phyloP scores from a whole-genome alignment of 2,888 invertebrate genomes.

The Drosophila fulvimacula region DNA sequence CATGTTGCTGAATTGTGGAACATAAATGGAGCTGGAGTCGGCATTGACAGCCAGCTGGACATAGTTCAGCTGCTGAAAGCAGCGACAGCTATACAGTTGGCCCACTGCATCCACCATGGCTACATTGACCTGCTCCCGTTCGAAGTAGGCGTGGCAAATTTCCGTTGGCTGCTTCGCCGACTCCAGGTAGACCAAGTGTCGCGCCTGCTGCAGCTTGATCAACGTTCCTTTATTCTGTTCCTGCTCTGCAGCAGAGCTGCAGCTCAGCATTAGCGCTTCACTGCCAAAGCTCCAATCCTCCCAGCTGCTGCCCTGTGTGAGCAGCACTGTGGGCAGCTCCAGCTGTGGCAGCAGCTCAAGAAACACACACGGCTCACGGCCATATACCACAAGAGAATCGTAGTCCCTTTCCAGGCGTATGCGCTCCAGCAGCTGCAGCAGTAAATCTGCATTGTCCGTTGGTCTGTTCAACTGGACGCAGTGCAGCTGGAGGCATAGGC shows the following conservation, averaged over 20 bases:
- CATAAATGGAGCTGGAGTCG: conserved; percentile 32
- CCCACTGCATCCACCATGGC: conserved; percentile 31
- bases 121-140: conserved; percentile 54
- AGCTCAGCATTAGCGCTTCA: conserved; percentile 39
- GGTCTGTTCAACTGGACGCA: too few relatives aligned
- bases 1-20: conserved; percentile 61
- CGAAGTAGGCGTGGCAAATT: conserved; percentile 38
- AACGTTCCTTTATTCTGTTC: conserved; percentile 29
- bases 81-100: conserved; percentile 45
- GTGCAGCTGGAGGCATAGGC: background rate
- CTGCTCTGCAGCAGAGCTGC: conserved; percentile 32
- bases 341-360: conserved; percentile 31
- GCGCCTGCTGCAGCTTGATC: conserved; percentile 39
- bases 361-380: conserved; percentile 43
- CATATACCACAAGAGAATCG: conserved; percentile 46
- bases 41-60: conserved; percentile 2
- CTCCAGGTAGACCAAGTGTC: conserved; percentile 43
- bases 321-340: conserved; percentile 35
- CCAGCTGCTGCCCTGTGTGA: conserved; percentile 22
- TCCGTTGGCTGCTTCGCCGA: background rate
- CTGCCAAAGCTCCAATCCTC: conserved; percentile 47
- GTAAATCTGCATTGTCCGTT: too few relatives aligned
- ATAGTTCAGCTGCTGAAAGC: conserved; percentile 18
- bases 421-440: background rate
- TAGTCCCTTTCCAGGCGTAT: conserved; percentile 39